phyloP scores from a whole-genome alignment of 2,113 vertebrate genomes.

The Limnothrissa miodon region DNA sequence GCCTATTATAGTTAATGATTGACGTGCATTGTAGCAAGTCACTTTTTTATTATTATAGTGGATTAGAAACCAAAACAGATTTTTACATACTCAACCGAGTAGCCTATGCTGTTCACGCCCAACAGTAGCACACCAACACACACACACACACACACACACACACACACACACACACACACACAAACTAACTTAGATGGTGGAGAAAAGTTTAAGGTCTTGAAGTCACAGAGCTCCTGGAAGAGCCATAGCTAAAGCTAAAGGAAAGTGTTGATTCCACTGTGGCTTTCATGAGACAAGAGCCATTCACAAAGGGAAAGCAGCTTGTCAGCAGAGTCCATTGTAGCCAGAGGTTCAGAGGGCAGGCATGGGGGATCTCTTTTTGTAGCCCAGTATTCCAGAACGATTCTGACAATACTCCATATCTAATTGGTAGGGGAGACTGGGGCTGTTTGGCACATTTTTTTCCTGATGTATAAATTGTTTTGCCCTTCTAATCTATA shows the following conservation, averaged over 20 bases:
- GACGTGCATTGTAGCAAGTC: background rate
- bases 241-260: background rate
- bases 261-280: background rate
- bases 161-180: constrained; percentile 3
- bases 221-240: background rate
- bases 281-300: background rate
- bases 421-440: background rate
- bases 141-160: background rate
- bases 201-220: background rate
- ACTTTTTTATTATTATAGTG: background rate
- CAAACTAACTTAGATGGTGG: background rate
- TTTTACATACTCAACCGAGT: background rate
- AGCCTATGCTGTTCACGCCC: background rate
- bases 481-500: too few species aligned
- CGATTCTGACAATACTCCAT: background rate
- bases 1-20: background rate
- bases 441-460: too few species aligned
- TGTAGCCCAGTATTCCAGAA: background rate
- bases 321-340: constrained; percentile 14
- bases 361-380: background rate
- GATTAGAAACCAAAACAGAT: background rate
- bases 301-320: background rate
- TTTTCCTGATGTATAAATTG: too few species aligned
- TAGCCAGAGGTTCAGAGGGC: background rate
- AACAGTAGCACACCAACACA: constrained; percentile 12